These are phyloP conservation scores for Cheilosia pagana DNA, from an alignment of 2,888 invertebrate species.

Conservation along the genomic window DNA sequence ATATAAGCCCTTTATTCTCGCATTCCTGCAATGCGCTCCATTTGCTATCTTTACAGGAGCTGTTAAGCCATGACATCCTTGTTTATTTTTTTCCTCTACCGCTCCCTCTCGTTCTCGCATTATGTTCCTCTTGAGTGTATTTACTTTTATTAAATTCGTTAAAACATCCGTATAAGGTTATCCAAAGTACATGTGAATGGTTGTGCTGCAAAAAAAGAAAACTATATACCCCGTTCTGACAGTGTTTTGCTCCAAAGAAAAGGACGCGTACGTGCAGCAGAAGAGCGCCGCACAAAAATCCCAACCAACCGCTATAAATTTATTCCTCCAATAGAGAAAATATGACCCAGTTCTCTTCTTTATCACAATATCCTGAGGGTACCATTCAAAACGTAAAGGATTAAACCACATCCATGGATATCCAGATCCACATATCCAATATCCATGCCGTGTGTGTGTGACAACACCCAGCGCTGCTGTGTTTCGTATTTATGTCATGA, in stretches of 20 bases:
- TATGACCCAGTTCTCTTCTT: slow-evolving; percentile 73
- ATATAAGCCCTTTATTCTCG: slow-evolving; percentile 31
- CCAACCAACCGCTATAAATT: slow-evolving; percentile 62
- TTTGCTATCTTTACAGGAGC: slow-evolving; percentile 45
- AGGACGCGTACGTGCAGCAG: not conserved
- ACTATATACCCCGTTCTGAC: slow-evolving; percentile 22
- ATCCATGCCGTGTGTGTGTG: slow-evolving; percentile 41
- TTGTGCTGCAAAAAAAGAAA: slow-evolving; percentile 1
- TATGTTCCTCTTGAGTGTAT: slow-evolving; percentile 57
- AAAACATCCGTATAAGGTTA: slow-evolving; percentile 52
- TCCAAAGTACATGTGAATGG: slow-evolving; percentile 20
- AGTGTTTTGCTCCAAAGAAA: slow-evolving; percentile 6
- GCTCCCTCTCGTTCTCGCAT: slow-evolving; percentile 13
- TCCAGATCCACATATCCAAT: not conserved
- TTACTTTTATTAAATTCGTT: slow-evolving; percentile 67
- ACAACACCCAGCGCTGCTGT: slow-evolving; percentile 8
- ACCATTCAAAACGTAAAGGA: slow-evolving; percentile 62
- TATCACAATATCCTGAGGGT: slow-evolving; percentile 71
- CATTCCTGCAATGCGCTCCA: slow-evolving; percentile 39
- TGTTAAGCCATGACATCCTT: slow-evolving; percentile 44
- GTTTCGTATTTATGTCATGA: slow-evolving; percentile 70
- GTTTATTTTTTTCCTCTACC: slow-evolving; percentile 6
- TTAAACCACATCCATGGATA: slow-evolving; percentile 64
- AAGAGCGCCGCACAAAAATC: slow-evolving; percentile 19
- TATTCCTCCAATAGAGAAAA: slow-evolving; percentile 72